Conservation (phyloP, 2,888 invertebrate species). For the Phorcus lineatus region DNA sequence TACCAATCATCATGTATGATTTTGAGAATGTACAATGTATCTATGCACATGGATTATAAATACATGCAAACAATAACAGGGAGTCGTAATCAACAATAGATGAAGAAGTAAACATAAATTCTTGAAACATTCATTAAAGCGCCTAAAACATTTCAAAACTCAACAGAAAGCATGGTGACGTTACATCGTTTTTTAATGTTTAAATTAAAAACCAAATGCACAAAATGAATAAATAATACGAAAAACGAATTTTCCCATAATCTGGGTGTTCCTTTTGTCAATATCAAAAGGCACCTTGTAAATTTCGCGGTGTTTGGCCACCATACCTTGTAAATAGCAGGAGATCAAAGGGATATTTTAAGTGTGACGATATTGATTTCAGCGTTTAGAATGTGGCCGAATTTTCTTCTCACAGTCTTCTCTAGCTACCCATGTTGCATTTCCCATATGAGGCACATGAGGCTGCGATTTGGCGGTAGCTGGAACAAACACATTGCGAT, state of each 20-base stretch:
- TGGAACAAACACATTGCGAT: background rate
- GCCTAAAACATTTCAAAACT: no score
- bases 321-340: conserved; percentile 19
- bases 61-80: no score
- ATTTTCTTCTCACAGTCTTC: conserved; percentile 20
- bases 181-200: no score
- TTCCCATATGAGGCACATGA: background rate
- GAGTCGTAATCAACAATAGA: no score
- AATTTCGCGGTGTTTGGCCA: conserved; percentile 19
- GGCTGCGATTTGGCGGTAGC: background rate
- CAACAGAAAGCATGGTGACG: no score
- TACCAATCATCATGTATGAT: no score
- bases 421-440: conserved; percentile 13
- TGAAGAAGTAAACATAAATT: no score
- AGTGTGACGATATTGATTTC: conserved; percentile 25
- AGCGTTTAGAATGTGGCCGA: conserved; percentile 17
- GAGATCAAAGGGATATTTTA: conserved; percentile 23
- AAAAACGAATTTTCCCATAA: background rate
- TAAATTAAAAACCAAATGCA: no score
- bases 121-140: no score
- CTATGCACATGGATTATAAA: no score
- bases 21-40: no score
- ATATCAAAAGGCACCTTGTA: conserved; percentile 17
- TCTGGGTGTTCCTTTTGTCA: background rate
- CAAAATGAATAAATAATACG: background rate